Percentiles rank a stretch among this genome's conserved stretches.
phyloP scores from a whole-genome alignment of 35 echinoderm and acorn worm species.

The Apostichopus parvimensis region DNA sequence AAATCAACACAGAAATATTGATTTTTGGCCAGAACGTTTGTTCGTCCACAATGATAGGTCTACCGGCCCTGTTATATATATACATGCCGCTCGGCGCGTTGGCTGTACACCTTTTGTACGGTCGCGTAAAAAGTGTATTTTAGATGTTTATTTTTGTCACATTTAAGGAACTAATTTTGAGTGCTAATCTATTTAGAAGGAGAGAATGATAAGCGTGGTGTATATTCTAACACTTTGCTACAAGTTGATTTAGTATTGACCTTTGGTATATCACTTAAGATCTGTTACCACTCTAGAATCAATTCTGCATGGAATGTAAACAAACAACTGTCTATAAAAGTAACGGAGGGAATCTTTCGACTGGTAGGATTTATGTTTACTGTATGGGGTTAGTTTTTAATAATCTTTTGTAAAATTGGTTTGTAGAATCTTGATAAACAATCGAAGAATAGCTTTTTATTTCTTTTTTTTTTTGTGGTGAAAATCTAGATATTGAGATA shows the following conservation, averaged over 20 bases:
- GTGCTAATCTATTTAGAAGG: background rate
- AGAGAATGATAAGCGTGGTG: background rate
- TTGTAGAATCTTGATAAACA: no score
- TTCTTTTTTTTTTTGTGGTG: no score
- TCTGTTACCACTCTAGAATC: no score
- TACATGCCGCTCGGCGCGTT: background rate
- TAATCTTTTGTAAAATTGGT: no score
- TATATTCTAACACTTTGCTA: background rate
- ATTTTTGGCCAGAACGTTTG: conserved; percentile 46
- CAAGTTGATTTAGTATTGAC: background rate
- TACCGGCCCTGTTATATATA: background rate
- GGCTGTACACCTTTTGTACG: background rate
- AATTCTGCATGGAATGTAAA: no score
- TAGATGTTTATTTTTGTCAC: background rate
- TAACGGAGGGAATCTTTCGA: no score
- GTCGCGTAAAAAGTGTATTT: background rate
- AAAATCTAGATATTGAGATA: no score
- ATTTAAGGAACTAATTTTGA: background rate
- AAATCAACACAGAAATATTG: conserved; percentile 54
- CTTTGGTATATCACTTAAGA: no score
- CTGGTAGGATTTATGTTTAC: no score
- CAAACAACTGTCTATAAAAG: no score
- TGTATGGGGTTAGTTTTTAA: no score
- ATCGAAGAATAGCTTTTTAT: no score
- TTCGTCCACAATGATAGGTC: conserved; percentile 27